Percentiles rank a stretch among this genome's conserved stretches.
Evolutionary conservation across 2,888 invertebrate genomes (phyloP).

Genomic region (Drosophila diplacantha): DNA sequence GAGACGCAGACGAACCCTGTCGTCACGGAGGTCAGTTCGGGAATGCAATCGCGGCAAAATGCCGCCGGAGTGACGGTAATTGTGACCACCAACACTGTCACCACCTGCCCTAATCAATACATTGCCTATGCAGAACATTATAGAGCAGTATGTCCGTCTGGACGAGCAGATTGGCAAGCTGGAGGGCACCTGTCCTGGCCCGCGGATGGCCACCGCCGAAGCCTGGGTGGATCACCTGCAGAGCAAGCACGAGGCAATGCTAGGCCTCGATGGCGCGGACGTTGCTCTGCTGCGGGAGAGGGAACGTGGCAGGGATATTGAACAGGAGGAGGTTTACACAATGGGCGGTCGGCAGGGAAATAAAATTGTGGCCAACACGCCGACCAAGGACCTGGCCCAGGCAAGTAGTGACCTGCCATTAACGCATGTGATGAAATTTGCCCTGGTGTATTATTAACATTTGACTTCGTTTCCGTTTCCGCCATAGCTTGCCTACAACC

Average conservation of each 20-base stretch:
- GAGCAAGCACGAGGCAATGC: constrained; percentile 64
- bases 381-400: constrained; percentile 72
- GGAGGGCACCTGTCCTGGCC: constrained; percentile 75
- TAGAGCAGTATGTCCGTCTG: constrained; percentile 73
- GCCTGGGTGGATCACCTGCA: constrained; percentile 77
- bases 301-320: constrained; percentile 9
- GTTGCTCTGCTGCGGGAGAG: constrained; percentile 5
- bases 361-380: constrained; percentile 66
- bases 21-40: constrained; percentile 38
- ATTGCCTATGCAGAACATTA: constrained; percentile 49
- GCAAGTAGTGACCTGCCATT: constrained; percentile 56
- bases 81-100: constrained; percentile 1
- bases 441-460: constrained; percentile 1
- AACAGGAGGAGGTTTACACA: constrained; percentile 32
- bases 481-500: constrained; percentile 72
- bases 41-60: constrained; percentile 48
- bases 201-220: constrained; percentile 75
- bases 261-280: constrained; percentile 57
- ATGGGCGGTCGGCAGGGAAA: constrained; percentile 43
- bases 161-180: constrained; percentile 75
- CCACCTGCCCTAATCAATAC: constrained; percentile 2
- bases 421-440: constrained; percentile 18
- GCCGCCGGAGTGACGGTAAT: constrained; percentile 45
- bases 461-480: constrained; percentile 1
- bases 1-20: constrained; percentile 58